Conservation (phyloP, 1,140 invertebrate species). For the Ruditapes philippinarum region DNA sequence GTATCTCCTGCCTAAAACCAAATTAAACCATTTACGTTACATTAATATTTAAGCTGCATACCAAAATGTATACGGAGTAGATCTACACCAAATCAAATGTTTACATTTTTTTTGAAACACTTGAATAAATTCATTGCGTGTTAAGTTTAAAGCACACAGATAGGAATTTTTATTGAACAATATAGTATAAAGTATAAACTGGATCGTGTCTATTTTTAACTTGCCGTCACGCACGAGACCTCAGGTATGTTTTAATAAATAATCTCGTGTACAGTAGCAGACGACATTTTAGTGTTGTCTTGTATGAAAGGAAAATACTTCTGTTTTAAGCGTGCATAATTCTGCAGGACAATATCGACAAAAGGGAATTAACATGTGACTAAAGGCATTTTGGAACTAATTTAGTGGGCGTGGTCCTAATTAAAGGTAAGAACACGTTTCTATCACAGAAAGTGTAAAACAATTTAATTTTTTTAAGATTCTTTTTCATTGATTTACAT, state of each 20-base stretch:
- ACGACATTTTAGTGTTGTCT: slow-evolving; percentile 12
- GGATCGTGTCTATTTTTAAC: slow-evolving; percentile 23
- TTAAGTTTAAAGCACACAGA: slow-evolving; percentile 20
- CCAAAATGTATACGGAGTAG: background rate
- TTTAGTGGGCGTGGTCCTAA: background rate
- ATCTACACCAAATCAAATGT: slow-evolving; percentile 15
- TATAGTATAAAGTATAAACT: slow-evolving; percentile 21
- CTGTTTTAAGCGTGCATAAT: too few species aligned
- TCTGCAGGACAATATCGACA: too few species aligned
- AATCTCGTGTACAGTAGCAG: background rate
- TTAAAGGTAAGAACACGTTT: background rate
- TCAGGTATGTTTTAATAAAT: background rate
- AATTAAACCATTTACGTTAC: too few species aligned
- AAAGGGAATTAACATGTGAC: too few species aligned
- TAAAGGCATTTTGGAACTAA: too few species aligned
- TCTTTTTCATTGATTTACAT: too few species aligned
- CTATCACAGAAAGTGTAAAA: too few species aligned
- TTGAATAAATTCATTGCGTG: slow-evolving; percentile 16
- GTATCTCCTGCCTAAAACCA: too few species aligned
- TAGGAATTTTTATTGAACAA: slow-evolving; percentile 49
- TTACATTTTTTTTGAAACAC: slow-evolving; percentile 38
- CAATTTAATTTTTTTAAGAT: too few species aligned
- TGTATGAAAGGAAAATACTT: background rate
- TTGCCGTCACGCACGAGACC: background rate
- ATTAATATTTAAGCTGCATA: background rate